Evolutionary conservation across 1,140 invertebrate species (phyloP).

Genomic region (Drosophila kohkoa): DNA sequence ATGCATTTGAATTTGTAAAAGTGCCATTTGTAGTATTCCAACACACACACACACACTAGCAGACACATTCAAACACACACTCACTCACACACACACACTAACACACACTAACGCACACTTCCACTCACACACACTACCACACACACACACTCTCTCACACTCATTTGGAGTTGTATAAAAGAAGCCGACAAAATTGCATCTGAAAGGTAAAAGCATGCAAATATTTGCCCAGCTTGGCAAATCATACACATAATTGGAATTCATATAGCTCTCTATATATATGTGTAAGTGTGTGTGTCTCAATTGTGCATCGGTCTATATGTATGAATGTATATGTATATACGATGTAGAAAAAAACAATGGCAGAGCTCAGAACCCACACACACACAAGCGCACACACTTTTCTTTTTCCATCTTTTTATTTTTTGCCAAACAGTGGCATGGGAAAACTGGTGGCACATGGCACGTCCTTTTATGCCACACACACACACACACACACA

Average conservation of each 20-base stretch:
- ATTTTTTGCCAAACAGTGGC: background rate
- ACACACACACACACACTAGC: background rate
- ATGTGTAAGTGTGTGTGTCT: constrained; percentile 3
- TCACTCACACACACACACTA: background rate
- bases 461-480: constrained; percentile 44
- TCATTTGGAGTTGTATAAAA: constrained; percentile 36
- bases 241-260: constrained; percentile 80
- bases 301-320: background rate
- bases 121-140: background rate
- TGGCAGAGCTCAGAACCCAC: constrained; percentile 48
- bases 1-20: constrained; percentile 3
- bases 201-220: constrained; percentile 74
- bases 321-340: constrained; percentile 2
- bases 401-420: constrained; percentile 29
- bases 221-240: constrained; percentile 74
- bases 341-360: constrained; percentile 61
- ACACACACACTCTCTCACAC: background rate
- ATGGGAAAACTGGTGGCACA: constrained; percentile 6
- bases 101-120: background rate
- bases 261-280: constrained; percentile 41
- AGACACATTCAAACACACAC: background rate
- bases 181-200: constrained; percentile 73
- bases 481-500: constrained; percentile 24
- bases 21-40: constrained; percentile 3
- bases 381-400: constrained; percentile 43